Conservation (phyloP, 2,888 invertebrate species). For the Scaeva pyrastri region DNA sequence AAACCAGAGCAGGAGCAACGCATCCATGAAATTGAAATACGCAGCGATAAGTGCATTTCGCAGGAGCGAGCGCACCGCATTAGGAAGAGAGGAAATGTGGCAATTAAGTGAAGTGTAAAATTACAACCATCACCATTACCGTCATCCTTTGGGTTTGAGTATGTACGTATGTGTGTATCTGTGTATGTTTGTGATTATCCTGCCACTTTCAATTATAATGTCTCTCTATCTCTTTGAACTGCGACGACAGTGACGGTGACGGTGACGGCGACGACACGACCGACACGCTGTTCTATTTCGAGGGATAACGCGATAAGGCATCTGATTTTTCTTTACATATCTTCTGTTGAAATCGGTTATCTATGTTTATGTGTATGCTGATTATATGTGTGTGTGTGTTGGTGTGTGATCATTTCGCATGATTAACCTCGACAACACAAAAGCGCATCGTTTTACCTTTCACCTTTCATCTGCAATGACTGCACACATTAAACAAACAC, state of each 20-base stretch:
- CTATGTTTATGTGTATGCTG: background rate
- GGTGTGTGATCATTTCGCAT: constrained; percentile 60
- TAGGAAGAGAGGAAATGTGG: constrained; percentile 3
- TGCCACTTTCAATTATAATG: constrained; percentile 24
- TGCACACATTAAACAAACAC: constrained; percentile 46
- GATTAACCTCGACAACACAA: constrained; percentile 67
- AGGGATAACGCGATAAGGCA: constrained; percentile 12
- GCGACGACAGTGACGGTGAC: too few relatives aligned
- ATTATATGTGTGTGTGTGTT: background rate
- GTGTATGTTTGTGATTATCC: constrained; percentile 1
- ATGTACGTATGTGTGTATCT: background rate
- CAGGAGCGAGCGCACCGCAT: background rate
- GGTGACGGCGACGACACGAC: too few relatives aligned
- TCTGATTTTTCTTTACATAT: background rate
- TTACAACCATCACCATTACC: background rate
- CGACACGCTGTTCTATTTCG: background rate
- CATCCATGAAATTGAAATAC: background rate
- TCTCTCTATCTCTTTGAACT: constrained; percentile 7
- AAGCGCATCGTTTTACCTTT: constrained; percentile 53
- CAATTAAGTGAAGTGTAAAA: constrained; percentile 31
- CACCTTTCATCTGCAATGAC: constrained; percentile 54
- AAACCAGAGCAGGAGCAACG: background rate
- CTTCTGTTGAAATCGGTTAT: background rate
- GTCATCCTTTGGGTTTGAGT: background rate
- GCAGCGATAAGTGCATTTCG: background rate